phyloP scores from a whole-genome alignment of 2,797 vertebrate genomes.

The Acanthiza pusilla region DNA sequence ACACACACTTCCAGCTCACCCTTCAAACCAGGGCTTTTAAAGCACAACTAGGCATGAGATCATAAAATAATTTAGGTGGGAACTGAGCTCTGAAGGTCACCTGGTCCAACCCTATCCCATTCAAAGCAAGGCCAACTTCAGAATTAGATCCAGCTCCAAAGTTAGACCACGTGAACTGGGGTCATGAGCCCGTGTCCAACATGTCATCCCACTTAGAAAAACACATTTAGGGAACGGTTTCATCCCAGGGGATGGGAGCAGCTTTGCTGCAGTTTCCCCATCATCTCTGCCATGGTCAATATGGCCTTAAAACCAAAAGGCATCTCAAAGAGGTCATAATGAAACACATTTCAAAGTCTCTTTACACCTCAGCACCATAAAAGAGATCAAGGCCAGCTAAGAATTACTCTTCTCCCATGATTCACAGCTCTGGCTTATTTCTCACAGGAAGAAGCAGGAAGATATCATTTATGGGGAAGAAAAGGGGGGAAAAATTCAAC shows the following conservation, averaged over 20 bases:
- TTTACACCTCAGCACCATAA: neutral
- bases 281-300: neutral
- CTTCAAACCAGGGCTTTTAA: neutral
- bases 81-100: neutral
- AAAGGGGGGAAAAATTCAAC: constrained; percentile 24
- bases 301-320: neutral
- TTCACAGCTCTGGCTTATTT: neutral
- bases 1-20: neutral
- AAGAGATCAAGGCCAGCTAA: neutral
- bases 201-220: neutral
- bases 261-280: neutral
- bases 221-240: neutral
- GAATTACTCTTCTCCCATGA: neutral
- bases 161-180: fast-evolving
- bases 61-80: neutral
- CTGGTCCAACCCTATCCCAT: neutral
- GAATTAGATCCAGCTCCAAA: neutral
- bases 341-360: neutral
- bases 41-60: neutral
- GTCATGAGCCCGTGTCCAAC: neutral
- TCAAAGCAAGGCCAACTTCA: neutral
- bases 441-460: constrained; percentile 45
- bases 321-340: neutral
- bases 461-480: constrained; percentile 57
- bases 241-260: neutral